These are phyloP conservation scores for Phania funesta DNA, from an alignment of 2,888 invertebrate species.

Conservation along the genomic window DNA sequence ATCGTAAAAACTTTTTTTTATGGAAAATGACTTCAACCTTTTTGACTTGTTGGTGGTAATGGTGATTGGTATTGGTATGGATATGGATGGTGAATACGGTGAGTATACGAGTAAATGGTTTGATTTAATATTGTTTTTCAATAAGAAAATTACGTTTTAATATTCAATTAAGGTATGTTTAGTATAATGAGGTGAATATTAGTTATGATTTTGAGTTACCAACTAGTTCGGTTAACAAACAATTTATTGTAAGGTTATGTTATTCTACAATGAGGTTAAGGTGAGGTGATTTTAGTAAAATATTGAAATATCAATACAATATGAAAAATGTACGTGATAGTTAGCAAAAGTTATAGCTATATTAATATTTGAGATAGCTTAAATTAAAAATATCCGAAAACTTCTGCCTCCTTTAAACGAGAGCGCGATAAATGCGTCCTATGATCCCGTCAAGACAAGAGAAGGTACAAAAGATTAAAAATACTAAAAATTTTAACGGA, in stretches of 20 bases:
- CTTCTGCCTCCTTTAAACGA: too few relatives aligned
- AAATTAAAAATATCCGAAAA: too few relatives aligned
- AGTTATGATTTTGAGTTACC: neutral
- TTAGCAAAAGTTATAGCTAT: too few relatives aligned
- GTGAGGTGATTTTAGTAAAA: too few relatives aligned
- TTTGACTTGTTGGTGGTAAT: slow-evolving; percentile 65
- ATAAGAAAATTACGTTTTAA: neutral
- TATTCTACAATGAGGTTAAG: too few relatives aligned
- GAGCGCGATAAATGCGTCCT: too few relatives aligned
- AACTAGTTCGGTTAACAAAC: neutral
- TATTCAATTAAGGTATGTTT: neutral
- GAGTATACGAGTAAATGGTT: slow-evolving; percentile 31
- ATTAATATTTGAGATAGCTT: too few relatives aligned
- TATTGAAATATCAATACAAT: too few relatives aligned
- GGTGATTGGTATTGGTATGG: slow-evolving; percentile 66
- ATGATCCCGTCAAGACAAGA: too few relatives aligned
- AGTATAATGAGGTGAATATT: neutral
- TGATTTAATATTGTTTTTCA: neutral
- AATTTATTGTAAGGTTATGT: neutral
- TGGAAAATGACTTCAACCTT: slow-evolving; percentile 70
- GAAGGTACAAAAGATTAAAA: too few relatives aligned
- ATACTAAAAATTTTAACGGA: too few relatives aligned
- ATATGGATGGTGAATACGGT: slow-evolving; percentile 58
- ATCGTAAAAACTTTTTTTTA: slow-evolving; percentile 67
- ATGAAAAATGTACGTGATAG: too few relatives aligned